Base-by-base conservation (phyloP, 1,140 invertebrate species). In the Argopecten irradians region DNA sequence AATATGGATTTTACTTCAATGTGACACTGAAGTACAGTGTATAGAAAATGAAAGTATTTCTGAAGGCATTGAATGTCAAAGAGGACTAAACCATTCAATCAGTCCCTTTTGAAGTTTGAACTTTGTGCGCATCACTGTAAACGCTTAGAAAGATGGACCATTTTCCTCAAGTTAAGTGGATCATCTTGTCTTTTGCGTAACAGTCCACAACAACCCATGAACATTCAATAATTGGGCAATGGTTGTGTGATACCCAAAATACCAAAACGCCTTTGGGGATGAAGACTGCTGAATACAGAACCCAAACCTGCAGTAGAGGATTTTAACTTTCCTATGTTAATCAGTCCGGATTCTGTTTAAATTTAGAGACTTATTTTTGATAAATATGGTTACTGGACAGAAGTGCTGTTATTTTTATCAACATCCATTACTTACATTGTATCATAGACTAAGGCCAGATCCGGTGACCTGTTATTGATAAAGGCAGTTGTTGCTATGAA, bases 351-450 rank as follows among this genome's bases (percentile, higher is more conserved):
- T n/a, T 71, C n/a, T n/a, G n/a, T 71, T 71, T 28, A 71, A 71
- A 71, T 71, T 71, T 71, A 71, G 55, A 71, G 55, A 71, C 55
- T 71, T 71, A 71, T 71, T 71, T 71, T 71, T 71, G 55, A 71
- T 71, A 71, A 28, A 28, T 71, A 71, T 71, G 55, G 55, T 28
- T 28, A 71, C 55, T 71, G 55, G 55, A 71, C 55, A 71, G 55
- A 71, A 71, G 55, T 71, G 55, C 55, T 71, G 55, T 71, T 71
- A 71, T 71, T 71, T 71, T 71, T 71, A 71, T 71, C 55, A 71
- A 71, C 55, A 71, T 71, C 22, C 55, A 28, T 71, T 16, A 39
- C 13, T 8, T 39, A 39, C n/a, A 71, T 22, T 11, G 55, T 71
- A 71, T 71, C 55, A 71, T 71, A 71, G 55, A 71, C n/a, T 71